These are phyloP conservation scores for Halichoerus grypus DNA, from an alignment of 2,113 vertebrate species.

Conservation along the genomic window DNA sequence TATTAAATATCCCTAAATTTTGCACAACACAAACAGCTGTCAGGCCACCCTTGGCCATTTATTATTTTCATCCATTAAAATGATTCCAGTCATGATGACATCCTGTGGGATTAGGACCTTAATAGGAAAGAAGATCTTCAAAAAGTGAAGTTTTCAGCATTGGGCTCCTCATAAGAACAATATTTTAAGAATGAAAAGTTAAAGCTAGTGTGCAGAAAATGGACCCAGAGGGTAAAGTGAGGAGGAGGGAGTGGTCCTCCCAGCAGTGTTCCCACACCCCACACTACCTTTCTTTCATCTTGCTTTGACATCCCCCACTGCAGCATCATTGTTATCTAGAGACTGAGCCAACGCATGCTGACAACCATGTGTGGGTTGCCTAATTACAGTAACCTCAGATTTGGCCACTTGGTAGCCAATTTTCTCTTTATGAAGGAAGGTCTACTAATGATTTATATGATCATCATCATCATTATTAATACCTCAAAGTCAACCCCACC, in stretches of 20 bases:
- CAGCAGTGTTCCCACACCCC: rapidly evolving
- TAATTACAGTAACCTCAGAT: conserved; percentile 76
- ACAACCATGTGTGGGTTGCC: conserved; percentile 49
- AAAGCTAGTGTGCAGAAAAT: background rate
- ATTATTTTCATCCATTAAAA: conserved; percentile 32
- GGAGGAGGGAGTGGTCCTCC: background rate
- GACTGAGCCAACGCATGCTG: background rate
- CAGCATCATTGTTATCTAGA: background rate
- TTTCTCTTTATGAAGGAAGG: conserved; percentile 63
- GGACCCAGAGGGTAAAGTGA: background rate
- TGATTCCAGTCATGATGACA: background rate
- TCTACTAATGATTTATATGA: conserved; percentile 38
- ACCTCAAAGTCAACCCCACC: background rate
- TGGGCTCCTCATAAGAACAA: background rate
- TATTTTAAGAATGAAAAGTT: background rate
- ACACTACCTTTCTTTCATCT: conserved; percentile 14
- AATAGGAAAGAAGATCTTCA: background rate
- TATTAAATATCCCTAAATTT: background rate
- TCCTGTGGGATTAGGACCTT: background rate
- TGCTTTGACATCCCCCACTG: background rate
- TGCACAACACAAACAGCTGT: background rate
- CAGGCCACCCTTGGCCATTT: too few species aligned
- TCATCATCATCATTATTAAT: conserved; percentile 58
- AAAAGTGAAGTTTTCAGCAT: background rate
- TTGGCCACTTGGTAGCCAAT: conserved; percentile 37